phyloP scores from a whole-genome alignment of 1,140 invertebrate genomes.

The Paracyclopina nana region DNA sequence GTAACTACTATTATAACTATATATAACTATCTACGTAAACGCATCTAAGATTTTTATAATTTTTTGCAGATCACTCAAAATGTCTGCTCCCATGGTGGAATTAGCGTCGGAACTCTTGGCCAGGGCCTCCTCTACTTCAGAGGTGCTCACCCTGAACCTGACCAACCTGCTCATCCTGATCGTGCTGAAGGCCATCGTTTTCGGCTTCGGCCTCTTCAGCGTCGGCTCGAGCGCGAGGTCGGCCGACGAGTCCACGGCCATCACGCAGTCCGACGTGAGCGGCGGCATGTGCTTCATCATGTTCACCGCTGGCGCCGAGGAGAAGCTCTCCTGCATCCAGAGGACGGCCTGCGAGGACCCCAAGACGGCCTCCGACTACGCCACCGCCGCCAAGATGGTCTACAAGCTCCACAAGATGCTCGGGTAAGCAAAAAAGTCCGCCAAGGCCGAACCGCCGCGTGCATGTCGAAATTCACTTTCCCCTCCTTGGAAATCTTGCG shows the following conservation, averaged over 20 bases:
- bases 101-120: conserved; percentile 21
- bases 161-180: conserved; percentile 56
- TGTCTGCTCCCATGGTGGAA: neutral
- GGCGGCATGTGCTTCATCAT: conserved; percentile 23
- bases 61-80: too few relatives aligned
- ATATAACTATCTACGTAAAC: too few relatives aligned
- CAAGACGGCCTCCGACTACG: conserved; percentile 44
- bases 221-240: conserved; percentile 20
- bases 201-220: conserved; percentile 40
- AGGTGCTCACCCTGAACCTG: conserved; percentile 59
- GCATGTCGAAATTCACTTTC: neutral
- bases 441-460: neutral
- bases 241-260: neutral
- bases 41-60: too few relatives aligned
- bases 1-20: too few relatives aligned
- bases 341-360: conserved; percentile 50
- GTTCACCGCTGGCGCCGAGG: conserved; percentile 38
- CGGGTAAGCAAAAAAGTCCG: conserved; percentile 13
- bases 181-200: conserved; percentile 54
- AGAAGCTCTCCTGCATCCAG: conserved; percentile 47
- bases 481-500: neutral
- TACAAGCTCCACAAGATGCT: conserved; percentile 19
- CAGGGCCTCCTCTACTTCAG: conserved; percentile 23
- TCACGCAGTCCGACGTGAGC: conserved; percentile 15
- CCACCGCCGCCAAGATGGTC: conserved; percentile 43